These are phyloP conservation scores for Chrysomallon squamiferum DNA, from an alignment of 1,140 invertebrate genomes.

Conservation along the genomic window DNA sequence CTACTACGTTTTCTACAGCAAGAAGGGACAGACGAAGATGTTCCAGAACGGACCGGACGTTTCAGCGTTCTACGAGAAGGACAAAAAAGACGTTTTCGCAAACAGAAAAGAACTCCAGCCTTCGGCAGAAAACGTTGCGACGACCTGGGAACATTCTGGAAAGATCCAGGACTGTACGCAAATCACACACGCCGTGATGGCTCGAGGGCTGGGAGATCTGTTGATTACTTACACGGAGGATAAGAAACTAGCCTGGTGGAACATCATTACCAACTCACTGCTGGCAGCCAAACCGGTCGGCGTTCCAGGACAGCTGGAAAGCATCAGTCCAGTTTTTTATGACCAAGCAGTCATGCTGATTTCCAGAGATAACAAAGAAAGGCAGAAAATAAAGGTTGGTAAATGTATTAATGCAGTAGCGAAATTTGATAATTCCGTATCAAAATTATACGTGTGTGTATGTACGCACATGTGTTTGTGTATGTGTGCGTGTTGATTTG, in stretches of 20 bases:
- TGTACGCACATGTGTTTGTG: too few relatives aligned
- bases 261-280: constrained; percentile 3
- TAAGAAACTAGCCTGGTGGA: constrained; percentile 14
- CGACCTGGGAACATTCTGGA: constrained; percentile 9
- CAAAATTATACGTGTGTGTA: too few relatives aligned
- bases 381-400: constrained; percentile 2
- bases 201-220: constrained; percentile 7
- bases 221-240: constrained; percentile 7
- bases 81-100: constrained; percentile 7
- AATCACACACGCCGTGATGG: constrained; percentile 1
- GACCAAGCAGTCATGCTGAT: constrained; percentile 11
- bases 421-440: too few relatives aligned
- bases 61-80: constrained; percentile 22
- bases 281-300: not conserved
- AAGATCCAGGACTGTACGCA: constrained; percentile 13
- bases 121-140: constrained; percentile 7
- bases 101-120: constrained; percentile 2
- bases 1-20: constrained; percentile 17
- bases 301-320: not conserved
- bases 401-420: too few relatives aligned
- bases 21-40: constrained; percentile 13
- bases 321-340: constrained; percentile 8
- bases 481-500: too few relatives aligned
- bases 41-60: constrained; percentile 33
- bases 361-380: not conserved